phyloP scores from a whole-genome alignment of 2,888 invertebrate genomes.

The Spialia ferax region DNA sequence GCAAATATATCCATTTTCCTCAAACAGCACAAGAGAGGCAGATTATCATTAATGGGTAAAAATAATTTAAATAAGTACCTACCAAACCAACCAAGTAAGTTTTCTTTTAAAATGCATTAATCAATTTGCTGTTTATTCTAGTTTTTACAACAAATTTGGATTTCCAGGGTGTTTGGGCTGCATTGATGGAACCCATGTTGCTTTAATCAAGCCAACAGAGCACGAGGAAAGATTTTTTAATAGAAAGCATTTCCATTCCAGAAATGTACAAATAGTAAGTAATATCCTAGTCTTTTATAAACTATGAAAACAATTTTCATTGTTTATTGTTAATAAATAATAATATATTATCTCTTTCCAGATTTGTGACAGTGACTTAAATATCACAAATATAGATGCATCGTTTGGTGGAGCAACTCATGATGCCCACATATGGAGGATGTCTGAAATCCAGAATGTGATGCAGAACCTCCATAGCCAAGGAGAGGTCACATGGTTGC shows the following conservation, averaged over 20 bases:
- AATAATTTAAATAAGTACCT: too few relatives aligned
- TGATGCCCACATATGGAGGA: not conserved
- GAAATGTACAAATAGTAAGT: not conserved
- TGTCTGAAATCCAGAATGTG: too few relatives aligned
- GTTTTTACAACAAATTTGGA: not conserved
- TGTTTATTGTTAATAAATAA: too few relatives aligned
- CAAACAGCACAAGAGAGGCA: too few relatives aligned
- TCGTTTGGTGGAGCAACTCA: not conserved
- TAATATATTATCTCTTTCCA: not conserved
- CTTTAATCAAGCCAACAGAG: not conserved
- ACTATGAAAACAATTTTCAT: too few relatives aligned
- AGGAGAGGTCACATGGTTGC: too few relatives aligned
- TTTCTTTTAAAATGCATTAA: too few relatives aligned
- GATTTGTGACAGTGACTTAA: not conserved
- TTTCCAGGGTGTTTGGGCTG: not conserved
- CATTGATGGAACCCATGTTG: not conserved
- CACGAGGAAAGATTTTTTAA: not conserved
- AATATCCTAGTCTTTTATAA: too few relatives aligned
- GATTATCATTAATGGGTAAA: too few relatives aligned
- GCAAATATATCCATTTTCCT: not conserved
- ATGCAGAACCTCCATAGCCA: too few relatives aligned
- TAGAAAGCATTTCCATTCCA: not conserved
- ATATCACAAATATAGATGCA: not conserved
- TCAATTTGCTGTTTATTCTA: too few relatives aligned
- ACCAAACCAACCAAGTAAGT: too few relatives aligned